Base-by-base conservation (phyloP, 2,888 invertebrate genomes). In the Malthinus seriepunctatus region DNA sequence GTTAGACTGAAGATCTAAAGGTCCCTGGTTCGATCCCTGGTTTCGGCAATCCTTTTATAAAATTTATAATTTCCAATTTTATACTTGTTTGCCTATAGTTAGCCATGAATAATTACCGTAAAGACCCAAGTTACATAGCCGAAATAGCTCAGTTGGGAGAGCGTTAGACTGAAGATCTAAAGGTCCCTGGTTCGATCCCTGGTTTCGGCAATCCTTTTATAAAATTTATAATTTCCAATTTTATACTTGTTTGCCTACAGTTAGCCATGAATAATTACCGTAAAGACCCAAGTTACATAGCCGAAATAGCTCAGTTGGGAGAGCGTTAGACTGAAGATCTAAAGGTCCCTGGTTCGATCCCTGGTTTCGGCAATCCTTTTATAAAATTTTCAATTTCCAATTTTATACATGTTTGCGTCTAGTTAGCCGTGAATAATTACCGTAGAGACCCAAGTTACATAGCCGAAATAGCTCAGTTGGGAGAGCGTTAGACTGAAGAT, bases 291-390 rank as follows among this genome's bases (percentile, higher is more conserved):
- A 23, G 23, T 23, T 14, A 23, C 23, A 1, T n/a, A 42, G 78
- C 87, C 87, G 87, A 87, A 88, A 87, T 87, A 88, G 87, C 87
- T 88, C 87, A 88, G 87, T 87, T 87, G 87, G 87, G 87, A 87
- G 87, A 87, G 87, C 87, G 87, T 87, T 86, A 86, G 86, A 87
- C 86, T 86, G 86, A 86, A 86, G 85, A 86, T 86, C 86, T 86
- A 85, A 86, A 86, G 83, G 86, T 86, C 86, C 86, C 86, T 81
- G 86, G 86, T 86, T 86, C 86, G 80, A 86, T 86, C 86, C 85
- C 86, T 80, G 86, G 86, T 86, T 86, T 86, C 86, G 86, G 86
- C 23, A 23, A n/a, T n/a, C n/a, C n/a, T n/a, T n/a, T n/a, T n/a
- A n/a, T n/a, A n/a, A n/a, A n/a, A n/a, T n/a, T n/a, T n/a, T n/a